These are phyloP conservation scores for Oligia fasciuncula DNA, from an alignment of 2,888 invertebrate species.

Conservation along the genomic window DNA sequence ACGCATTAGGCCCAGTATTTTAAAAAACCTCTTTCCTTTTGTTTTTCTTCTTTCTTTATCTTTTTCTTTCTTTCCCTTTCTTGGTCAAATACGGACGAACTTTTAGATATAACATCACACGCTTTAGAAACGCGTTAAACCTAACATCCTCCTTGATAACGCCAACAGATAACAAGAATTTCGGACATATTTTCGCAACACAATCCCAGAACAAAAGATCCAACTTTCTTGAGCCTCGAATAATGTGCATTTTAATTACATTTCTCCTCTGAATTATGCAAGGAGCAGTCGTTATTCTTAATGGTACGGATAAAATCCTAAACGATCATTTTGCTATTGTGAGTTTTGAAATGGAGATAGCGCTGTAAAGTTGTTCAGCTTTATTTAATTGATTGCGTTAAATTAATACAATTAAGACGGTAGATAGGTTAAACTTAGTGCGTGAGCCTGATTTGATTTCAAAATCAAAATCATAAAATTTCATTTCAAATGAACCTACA, in stretches of 20 bases:
- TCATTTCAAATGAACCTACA: no score
- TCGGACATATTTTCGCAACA: constrained; percentile 74
- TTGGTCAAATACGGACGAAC: neutral
- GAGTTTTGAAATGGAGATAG: constrained; percentile 67
- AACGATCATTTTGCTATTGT: constrained; percentile 78
- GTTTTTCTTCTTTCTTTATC: no score
- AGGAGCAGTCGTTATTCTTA: constrained; percentile 80
- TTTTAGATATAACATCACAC: neutral
- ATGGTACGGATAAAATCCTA: constrained; percentile 81
- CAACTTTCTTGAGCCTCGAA: constrained; percentile 61
- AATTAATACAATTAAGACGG: constrained; percentile 13
- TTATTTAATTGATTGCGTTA: constrained; percentile 56
- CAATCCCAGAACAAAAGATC: constrained; percentile 72
- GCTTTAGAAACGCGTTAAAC: constrained; percentile 34
- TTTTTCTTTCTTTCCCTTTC: neutral
- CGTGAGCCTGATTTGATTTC: neutral
- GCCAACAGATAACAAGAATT: constrained; percentile 73
- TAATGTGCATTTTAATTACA: constrained; percentile 86
- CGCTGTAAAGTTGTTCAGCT: constrained; percentile 51
- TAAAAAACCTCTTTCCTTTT: no score
- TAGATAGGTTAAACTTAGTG: neutral
- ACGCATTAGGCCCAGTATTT: neutral
- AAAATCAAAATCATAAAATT: no score
- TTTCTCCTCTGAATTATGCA: constrained; percentile 81
- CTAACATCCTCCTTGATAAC: constrained; percentile 75